These are phyloP conservation scores for Malthinus seriepunctatus DNA, from an alignment of 2,888 invertebrate species.

Conservation along the genomic window DNA sequence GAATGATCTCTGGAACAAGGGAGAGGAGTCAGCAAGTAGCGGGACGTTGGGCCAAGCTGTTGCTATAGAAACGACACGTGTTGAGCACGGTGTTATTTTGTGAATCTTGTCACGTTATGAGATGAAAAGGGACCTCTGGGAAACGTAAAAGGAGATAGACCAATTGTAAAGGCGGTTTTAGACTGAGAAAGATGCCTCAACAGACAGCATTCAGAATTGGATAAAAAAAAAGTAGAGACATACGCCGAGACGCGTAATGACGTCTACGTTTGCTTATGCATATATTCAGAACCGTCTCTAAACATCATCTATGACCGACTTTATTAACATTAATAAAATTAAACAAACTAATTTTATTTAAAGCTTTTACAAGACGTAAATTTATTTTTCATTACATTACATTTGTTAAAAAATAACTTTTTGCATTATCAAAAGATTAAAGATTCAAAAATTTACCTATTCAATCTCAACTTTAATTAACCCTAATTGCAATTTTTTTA, in stretches of 20 bases:
- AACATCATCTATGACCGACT: constrained; percentile 7
- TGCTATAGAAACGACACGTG: constrained; percentile 57
- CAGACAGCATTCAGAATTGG: constrained; percentile 36
- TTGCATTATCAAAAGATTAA: too few species aligned
- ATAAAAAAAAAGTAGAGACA: constrained; percentile 35
- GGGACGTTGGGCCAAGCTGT: constrained; percentile 51
- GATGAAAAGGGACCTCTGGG: constrained; percentile 55
- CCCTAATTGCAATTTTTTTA: too few species aligned
- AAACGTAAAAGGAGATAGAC: constrained; percentile 44
- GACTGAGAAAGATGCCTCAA: constrained; percentile 42
- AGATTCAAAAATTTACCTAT: too few species aligned
- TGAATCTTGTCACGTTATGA: constrained; percentile 57
- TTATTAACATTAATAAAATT: constrained; percentile 2
- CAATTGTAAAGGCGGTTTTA: constrained; percentile 39
- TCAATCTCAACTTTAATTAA: too few species aligned
- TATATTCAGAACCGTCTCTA: constrained; percentile 10
- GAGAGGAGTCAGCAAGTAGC: constrained; percentile 49
- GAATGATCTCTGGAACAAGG: constrained; percentile 47
- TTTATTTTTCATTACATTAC: background rate
- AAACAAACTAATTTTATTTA: background rate
- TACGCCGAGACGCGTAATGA: constrained; percentile 28
- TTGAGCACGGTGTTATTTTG: constrained; percentile 55
- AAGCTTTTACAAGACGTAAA: background rate
- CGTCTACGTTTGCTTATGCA: constrained; percentile 27
- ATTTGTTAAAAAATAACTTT: too few species aligned